Conservation (phyloP, 1,140 invertebrate species). For the Xylocopa sonorina region DNA sequence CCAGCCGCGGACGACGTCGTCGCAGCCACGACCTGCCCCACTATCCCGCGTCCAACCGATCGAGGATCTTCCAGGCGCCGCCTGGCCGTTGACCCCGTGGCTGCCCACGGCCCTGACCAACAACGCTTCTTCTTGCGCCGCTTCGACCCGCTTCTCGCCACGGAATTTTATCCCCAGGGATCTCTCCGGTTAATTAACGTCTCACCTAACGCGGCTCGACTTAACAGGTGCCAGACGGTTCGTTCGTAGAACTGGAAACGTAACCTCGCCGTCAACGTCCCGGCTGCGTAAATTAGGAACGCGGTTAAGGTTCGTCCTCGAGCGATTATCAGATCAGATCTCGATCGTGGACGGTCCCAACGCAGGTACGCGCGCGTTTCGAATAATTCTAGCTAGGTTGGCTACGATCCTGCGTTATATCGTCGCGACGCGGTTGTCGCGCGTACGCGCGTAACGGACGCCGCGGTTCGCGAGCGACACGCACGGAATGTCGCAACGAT, state of each 20-base stretch:
- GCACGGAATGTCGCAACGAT: conserved; percentile 31
- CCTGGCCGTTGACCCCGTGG: conserved; percentile 78
- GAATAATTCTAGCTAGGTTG: neutral
- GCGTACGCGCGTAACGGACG: conserved; percentile 47
- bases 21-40: conserved; percentile 79
- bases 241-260: neutral
- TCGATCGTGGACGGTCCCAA: too few relatives aligned
- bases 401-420: neutral
- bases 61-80: conserved; percentile 79
- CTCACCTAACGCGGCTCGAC: neutral
- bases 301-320: too few relatives aligned
- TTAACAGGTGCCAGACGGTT: neutral
- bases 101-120: conserved; percentile 69
- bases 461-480: conserved; percentile 44
- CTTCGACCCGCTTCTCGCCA: conserved; percentile 10
- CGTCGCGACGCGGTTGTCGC: neutral
- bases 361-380: neutral
- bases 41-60: conserved; percentile 67
- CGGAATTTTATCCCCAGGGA: conserved; percentile 31
- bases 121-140: conserved; percentile 55
- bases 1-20: conserved; percentile 17
- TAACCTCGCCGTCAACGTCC: too few relatives aligned
- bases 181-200: conserved; percentile 38
- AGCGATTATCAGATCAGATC: too few relatives aligned
- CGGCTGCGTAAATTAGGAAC: too few relatives aligned